Conservation (phyloP, 2,888 invertebrate genomes). For the Rhabditoides inermis region DNA sequence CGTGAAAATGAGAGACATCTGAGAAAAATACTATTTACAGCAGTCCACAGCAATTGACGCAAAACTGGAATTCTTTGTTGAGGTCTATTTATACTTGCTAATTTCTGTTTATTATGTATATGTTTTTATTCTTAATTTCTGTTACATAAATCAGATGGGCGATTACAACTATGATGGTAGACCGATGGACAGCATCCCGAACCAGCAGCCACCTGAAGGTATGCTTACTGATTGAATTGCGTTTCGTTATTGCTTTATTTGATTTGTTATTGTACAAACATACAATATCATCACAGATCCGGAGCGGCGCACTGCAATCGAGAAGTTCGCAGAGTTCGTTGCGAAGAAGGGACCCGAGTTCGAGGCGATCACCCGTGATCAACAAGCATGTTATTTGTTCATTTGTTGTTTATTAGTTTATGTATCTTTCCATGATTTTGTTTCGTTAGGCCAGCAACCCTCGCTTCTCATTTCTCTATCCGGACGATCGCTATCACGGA, state of each 20-base stretch:
- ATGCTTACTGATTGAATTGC: background rate
- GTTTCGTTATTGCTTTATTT: background rate
- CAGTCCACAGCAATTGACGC: no score
- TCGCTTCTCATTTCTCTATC: conserved; percentile 9
- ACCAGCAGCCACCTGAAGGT: conserved; percentile 14
- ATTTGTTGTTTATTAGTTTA: no score
- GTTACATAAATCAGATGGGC: no score
- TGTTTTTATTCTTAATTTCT: no score
- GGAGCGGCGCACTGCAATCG: conserved; percentile 90
- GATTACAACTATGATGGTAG: no score
- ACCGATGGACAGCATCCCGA: no score
- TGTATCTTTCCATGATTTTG: background rate
- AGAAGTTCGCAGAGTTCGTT: conserved; percentile 95
- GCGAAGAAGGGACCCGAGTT: conserved; percentile 98
- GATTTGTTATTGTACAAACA: background rate
- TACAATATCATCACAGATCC: conserved; percentile 62
- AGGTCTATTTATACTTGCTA: no score
- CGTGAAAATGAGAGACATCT: no score
- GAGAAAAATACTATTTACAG: no score
- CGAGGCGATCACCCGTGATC: conserved; percentile 66
- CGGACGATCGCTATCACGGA: no score
- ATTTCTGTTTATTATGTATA: no score
- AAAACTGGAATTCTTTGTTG: no score
- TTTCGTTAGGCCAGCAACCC: background rate
- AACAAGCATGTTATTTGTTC: conserved; percentile 7